Evolutionary conservation across 2,888 invertebrate genomes (phyloP).

Genomic region (Polyommatus icarus): DNA sequence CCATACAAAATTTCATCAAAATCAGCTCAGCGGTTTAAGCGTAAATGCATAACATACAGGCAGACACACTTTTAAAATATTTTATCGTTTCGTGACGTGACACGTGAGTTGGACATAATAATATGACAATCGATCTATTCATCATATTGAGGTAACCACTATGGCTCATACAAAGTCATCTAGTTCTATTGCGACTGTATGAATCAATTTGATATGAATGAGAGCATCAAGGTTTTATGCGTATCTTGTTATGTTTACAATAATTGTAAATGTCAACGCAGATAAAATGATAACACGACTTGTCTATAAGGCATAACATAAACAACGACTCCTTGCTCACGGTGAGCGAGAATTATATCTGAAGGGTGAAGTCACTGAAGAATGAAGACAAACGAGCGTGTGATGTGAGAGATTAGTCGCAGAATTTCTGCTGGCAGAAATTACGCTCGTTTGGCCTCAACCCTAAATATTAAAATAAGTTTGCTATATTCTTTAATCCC

Average conservation of each 20-base stretch:
- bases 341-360: too few species aligned
- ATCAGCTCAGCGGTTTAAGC: not conserved
- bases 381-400: too few species aligned
- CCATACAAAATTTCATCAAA: not conserved
- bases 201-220: slow-evolving; percentile 25
- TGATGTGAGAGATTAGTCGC: too few species aligned
- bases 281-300: slow-evolving; percentile 19
- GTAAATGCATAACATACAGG: not conserved
- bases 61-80: not conserved
- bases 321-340: not conserved
- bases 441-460: too few species aligned
- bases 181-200: not conserved
- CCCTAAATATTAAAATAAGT: too few species aligned
- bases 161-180: not conserved
- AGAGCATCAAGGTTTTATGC: not conserved
- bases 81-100: too few species aligned
- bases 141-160: not conserved
- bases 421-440: too few species aligned
- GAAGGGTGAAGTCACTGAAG: too few species aligned
- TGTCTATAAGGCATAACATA: not conserved
- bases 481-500: too few species aligned
- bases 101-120: too few species aligned
- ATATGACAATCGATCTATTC: not conserved
- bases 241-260: not conserved
- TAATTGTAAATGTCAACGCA: slow-evolving; percentile 20